Evolutionary conservation across 2,888 invertebrate genomes (phyloP), one percentile per base, ranked within the genome.

Genomic region (Pandemis corylana): DNA sequence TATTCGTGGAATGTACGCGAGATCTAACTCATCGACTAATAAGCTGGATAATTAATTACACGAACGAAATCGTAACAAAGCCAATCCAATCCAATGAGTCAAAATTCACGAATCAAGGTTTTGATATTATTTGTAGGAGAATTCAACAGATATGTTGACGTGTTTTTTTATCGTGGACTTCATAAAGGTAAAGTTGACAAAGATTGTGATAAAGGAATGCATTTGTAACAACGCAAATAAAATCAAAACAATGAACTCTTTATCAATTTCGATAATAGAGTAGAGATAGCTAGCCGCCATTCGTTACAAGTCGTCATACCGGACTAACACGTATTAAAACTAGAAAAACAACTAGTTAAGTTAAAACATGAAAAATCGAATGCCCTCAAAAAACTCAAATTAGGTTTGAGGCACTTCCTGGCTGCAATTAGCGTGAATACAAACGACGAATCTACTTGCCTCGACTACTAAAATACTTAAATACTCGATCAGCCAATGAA

Each of bases 1-100:
- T 80, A 91, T 89, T 87, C 79, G 80, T 65, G 87, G 91, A 89
- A 92, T 92, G 90, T 84, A 83, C 82, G 84, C 80, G 86, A 87
- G 88, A 89, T 89, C 78, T 78, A 82, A 82, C 83, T 84, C 83
- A 85, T 85, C 84, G 84, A 81, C 83, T 83, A 85, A 81, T 82
- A 84, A 83, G 84, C 42, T 81, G 82, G 81, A 84, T 82, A 82
- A 88, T 89, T 88, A 87, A 85, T 85, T 77, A 86, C 90, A 89
- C 89, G 88, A 88, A 89, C 89, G 88, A 88, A 88, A 83, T 80
- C 70, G 76, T 77, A 71, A 70, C 49, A 71, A 75, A 36, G 49
- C 51, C 51, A 71, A 63, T 63, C 20, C 61, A 71, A 42, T 10
- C 61, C 61, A 71, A 42, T 10, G 53, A 66, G 36, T 74, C 7